Evolutionary conservation across 2,797 vertebrate genomes (phyloP).

Genomic region (Hippoglossus hippoglossus): DNA sequence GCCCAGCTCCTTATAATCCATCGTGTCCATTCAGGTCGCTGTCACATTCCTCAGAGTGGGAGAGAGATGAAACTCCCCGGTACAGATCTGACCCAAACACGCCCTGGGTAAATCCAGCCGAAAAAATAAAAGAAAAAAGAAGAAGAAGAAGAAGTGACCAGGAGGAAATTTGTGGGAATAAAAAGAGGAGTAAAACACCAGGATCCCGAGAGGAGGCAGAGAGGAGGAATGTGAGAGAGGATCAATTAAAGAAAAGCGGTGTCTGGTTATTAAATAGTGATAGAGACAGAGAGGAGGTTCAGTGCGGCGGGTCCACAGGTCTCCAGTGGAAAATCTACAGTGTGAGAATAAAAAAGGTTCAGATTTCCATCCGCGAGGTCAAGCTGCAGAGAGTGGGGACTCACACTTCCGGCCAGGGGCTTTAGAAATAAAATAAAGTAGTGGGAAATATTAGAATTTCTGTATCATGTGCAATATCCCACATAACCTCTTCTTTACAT

Average conservation of each 20-base stretch:
- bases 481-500: no score
- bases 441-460: no score
- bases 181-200: not conserved
- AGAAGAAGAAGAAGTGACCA: slow-evolving; percentile 33
- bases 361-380: slow-evolving; percentile 10
- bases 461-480: no score
- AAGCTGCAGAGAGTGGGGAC: fast-evolving
- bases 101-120: slow-evolving; percentile 75
- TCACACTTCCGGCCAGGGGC: not conserved
- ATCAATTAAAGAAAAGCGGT: not conserved
- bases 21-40: slow-evolving; percentile 75
- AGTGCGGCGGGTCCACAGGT: slow-evolving; percentile 17
- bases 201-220: slow-evolving; percentile 30
- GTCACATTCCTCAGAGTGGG: slow-evolving; percentile 85
- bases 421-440: slow-evolving; percentile 50
- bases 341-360: slow-evolving; percentile 56
- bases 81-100: slow-evolving; percentile 71
- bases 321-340: slow-evolving; percentile 57
- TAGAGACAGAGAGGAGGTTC: slow-evolving; percentile 2
- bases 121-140: not conserved
- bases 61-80: slow-evolving; percentile 74
- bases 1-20: slow-evolving; percentile 83
- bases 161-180: slow-evolving; percentile 11
- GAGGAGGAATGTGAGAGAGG: not conserved
- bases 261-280: not conserved